These are phyloP conservation scores for Pseudobourletiella spinata DNA, from an alignment of 1,140 invertebrate genomes.

Conservation along the genomic window DNA sequence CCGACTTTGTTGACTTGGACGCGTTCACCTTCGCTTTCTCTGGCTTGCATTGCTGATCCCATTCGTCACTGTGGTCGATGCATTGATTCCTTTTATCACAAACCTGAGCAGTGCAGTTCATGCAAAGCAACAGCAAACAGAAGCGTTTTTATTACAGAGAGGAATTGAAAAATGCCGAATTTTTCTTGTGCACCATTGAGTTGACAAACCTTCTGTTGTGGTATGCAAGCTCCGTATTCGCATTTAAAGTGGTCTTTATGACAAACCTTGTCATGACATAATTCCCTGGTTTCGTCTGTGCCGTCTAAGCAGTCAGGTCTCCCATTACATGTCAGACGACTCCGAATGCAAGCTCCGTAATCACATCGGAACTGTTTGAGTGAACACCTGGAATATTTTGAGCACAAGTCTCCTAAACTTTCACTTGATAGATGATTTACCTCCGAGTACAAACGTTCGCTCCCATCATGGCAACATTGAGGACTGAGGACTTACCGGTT, in stretches of 20 bases:
- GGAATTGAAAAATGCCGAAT: too few relatives aligned
- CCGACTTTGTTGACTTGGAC: background rate
- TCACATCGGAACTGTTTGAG: slow-evolving; percentile 23
- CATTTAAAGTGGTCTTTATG: slow-evolving; percentile 19
- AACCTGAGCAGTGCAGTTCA: too few relatives aligned
- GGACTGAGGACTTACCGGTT: slow-evolving; percentile 26
- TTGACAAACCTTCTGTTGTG: slow-evolving; percentile 19
- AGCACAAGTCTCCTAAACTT: too few relatives aligned
- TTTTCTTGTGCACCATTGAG: too few relatives aligned
- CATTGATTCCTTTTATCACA: slow-evolving; percentile 23
- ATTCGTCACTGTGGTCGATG: slow-evolving; percentile 23
- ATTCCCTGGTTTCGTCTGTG: slow-evolving; percentile 5
- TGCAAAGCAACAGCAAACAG: too few relatives aligned
- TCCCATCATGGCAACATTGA: too few relatives aligned
- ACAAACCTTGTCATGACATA: slow-evolving; percentile 21
- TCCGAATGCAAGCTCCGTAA: background rate
- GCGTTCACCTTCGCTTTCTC: slow-evolving; percentile 5
- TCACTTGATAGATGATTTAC: too few relatives aligned
- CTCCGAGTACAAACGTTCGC: too few relatives aligned
- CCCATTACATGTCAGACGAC: slow-evolving; percentile 7
- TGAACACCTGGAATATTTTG: slow-evolving; percentile 17
- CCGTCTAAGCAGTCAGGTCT: slow-evolving; percentile 13
- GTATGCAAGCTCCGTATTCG: slow-evolving; percentile 25
- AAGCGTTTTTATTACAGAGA: too few relatives aligned
- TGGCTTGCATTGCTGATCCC: background rate